These are phyloP conservation scores for Cassiopea xamachana DNA, from an alignment of 30 jellyfish, hydroid and myxozoan species.

Conservation along the genomic window DNA sequence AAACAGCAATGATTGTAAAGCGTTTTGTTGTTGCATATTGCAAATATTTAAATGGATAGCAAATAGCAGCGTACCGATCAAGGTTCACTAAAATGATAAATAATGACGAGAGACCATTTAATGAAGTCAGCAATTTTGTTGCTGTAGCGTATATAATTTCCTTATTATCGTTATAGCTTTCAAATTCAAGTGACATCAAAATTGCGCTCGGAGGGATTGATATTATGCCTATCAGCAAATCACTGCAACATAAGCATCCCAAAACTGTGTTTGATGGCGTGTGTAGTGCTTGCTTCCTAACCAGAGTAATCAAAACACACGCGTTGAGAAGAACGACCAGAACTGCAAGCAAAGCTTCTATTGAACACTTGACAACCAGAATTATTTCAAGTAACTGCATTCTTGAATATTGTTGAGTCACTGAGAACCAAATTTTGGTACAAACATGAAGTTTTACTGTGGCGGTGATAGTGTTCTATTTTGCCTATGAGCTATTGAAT, in stretches of 20 bases:
- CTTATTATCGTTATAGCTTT: not conserved
- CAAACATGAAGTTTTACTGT: too few species aligned
- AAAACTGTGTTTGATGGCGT: slow-evolving; percentile 26
- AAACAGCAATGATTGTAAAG: not conserved
- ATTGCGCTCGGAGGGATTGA: not conserved
- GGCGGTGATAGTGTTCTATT: too few species aligned
- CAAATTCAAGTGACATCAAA: not conserved
- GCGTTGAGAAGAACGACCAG: not conserved
- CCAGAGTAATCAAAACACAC: not conserved
- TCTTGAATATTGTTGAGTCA: too few species aligned
- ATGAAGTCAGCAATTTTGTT: not conserved
- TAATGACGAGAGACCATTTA: slow-evolving; percentile 12
- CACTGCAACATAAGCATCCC: slow-evolving; percentile 30
- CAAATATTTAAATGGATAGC: not conserved
- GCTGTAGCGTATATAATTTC: not conserved
- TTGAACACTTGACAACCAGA: not conserved
- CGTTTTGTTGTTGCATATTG: slow-evolving; percentile 11
- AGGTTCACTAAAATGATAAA: not conserved
- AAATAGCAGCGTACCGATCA: slow-evolving; percentile 6
- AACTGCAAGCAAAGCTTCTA: not conserved
- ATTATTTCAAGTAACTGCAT: too few species aligned
- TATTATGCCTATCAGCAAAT: slow-evolving; percentile 13
- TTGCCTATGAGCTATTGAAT: too few species aligned
- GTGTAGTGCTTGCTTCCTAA: slow-evolving; percentile 1
- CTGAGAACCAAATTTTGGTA: too few species aligned